These are phyloP conservation scores for Boleophthalmus pectinirostris DNA, from an alignment of 2,113 vertebrate species.

Conservation along the genomic window DNA sequence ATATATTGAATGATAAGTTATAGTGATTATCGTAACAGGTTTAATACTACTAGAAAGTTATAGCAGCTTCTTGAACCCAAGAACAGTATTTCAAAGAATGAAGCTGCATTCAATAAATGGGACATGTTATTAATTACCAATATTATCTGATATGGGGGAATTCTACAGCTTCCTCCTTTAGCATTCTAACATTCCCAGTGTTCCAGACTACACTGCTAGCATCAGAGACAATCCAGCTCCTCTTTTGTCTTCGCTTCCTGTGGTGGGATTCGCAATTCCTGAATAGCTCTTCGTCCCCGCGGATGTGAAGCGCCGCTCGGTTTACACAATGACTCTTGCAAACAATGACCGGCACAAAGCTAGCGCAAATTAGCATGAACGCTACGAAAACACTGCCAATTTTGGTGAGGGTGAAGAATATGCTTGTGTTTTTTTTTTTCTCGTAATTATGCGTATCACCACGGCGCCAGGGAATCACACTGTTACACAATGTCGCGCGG, in stretches of 20 bases:
- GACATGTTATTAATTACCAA: too few species aligned
- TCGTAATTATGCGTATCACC: constrained; percentile 57
- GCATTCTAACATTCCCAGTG: constrained; percentile 53
- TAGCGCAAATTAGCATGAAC: constrained; percentile 55
- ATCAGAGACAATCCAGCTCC: constrained; percentile 23
- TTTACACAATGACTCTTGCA: constrained; percentile 67
- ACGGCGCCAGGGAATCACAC: constrained; percentile 40
- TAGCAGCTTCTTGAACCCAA: too few species aligned
- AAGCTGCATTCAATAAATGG: too few species aligned
- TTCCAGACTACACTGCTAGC: neutral
- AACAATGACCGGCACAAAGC: constrained; percentile 68
- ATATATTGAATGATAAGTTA: too few species aligned
- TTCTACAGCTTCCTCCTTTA: neutral
- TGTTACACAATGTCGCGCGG: constrained; percentile 38
- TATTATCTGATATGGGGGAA: too few species aligned
- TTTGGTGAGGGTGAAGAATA: constrained; percentile 41
- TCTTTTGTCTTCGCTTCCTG: constrained; percentile 66
- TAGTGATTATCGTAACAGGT: too few species aligned
- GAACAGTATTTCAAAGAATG: too few species aligned
- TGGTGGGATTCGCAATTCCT: constrained; percentile 70
- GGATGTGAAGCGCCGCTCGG: constrained; percentile 55
- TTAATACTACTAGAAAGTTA: too few species aligned
- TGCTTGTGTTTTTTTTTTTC: constrained; percentile 24
- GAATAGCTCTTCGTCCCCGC: constrained; percentile 65
- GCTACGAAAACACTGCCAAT: constrained; percentile 56